Conservation (phyloP, 2,888 invertebrate genomes). For the Stegana nigrithorax region DNA sequence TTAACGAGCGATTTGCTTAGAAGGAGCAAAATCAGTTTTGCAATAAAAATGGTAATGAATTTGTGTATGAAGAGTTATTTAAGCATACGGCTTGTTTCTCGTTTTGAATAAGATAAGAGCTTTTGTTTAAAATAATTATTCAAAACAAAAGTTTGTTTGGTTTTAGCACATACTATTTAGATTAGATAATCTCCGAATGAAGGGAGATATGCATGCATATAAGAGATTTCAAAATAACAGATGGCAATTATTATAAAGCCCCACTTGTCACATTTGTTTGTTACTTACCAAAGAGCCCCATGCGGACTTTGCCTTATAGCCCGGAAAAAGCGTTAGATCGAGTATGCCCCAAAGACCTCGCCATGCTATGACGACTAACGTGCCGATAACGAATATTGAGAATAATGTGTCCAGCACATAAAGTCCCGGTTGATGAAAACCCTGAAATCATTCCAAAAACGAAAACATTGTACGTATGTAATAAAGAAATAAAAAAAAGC, state of each 20-base stretch:
- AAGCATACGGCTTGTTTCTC: no score
- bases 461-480: no score
- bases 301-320: constrained; percentile 76
- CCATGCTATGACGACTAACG: constrained; percentile 90
- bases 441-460: no score
- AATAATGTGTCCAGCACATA: constrained; percentile 88
- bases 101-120: no score
- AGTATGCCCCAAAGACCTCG: constrained; percentile 86
- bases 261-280: not conserved
- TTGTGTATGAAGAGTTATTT: no score
- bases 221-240: no score
- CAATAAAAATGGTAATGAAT: no score
- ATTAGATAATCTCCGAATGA: no score
- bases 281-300: constrained; percentile 82
- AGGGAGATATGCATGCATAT: no score
- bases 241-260: not conserved
- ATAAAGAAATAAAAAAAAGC: not conserved
- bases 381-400: constrained; percentile 85
- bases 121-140: not conserved
- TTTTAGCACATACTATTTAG: no score
- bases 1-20: no score
- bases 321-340: constrained; percentile 84
- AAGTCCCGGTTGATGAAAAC: constrained; percentile 76
- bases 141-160: not conserved
- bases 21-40: no score